Conservation (phyloP, 2,113 vertebrate genomes). For the Emydocephalus ijimae region DNA sequence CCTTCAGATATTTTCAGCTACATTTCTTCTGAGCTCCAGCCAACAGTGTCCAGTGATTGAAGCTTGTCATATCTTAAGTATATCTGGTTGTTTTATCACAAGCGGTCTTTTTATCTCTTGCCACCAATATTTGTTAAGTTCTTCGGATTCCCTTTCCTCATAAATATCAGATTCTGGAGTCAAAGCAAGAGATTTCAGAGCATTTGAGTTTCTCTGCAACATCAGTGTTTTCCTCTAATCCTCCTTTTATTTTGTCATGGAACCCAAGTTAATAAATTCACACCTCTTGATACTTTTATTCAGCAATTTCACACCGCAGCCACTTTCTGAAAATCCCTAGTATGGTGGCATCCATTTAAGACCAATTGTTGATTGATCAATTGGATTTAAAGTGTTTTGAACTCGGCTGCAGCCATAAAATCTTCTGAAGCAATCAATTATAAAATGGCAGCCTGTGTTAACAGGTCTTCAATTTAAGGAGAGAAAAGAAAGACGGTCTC, state of each 20-base stretch:
- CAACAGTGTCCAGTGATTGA: neutral
- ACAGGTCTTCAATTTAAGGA: neutral
- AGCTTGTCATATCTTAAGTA: neutral
- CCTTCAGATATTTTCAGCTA: neutral
- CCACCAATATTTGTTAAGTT: neutral
- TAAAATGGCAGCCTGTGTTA: neutral
- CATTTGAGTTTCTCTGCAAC: neutral
- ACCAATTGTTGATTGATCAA: neutral
- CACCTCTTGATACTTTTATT: neutral
- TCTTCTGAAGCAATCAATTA: neutral
- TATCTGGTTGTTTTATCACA: neutral
- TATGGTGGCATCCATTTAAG: neutral
- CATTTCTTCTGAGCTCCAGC: neutral
- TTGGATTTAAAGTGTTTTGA: neutral
- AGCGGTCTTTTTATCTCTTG: neutral
- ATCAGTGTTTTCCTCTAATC: neutral
- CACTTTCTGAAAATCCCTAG: neutral
- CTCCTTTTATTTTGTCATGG: neutral
- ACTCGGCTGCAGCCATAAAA: neutral
- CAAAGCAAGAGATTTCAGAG: neutral
- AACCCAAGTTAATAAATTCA: neutral
- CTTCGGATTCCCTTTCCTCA: neutral
- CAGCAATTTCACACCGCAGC: neutral
- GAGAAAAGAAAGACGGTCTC: neutral
- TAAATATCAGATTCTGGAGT: neutral